Conservation (phyloP, 2,113 vertebrate species). For the Phaethornis superciliosus region DNA sequence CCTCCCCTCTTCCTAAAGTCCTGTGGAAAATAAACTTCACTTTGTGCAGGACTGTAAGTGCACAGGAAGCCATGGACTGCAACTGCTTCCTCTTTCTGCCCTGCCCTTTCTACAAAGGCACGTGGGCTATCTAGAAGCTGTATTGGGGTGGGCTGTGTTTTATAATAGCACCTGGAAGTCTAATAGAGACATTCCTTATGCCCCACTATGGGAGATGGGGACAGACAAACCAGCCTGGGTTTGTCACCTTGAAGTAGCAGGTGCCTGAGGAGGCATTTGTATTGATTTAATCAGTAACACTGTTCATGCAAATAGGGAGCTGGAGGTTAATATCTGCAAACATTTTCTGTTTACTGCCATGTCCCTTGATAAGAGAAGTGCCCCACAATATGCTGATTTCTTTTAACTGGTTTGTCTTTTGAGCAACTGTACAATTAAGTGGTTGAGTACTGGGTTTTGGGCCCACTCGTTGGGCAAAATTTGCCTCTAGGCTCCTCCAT, state of each 20-base stretch:
- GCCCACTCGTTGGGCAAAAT: not conserved
- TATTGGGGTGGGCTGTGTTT: not conserved
- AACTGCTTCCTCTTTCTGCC: not conserved
- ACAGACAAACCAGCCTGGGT: not conserved
- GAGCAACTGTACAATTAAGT: not conserved
- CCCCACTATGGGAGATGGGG: not conserved
- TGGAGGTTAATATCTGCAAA: not conserved
- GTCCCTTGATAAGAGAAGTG: not conserved
- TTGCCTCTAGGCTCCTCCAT: not conserved
- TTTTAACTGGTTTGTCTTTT: not conserved
- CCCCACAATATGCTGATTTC: not conserved
- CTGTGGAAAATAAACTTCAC: not conserved
- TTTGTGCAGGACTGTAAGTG: not conserved
- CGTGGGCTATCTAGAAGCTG: not conserved
- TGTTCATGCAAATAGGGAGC: not conserved
- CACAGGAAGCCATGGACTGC: not conserved
- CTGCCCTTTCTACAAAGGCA: not conserved
- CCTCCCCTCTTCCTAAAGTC: not conserved
- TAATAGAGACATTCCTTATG: not conserved
- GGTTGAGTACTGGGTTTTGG: not conserved
- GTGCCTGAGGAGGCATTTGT: not conserved
- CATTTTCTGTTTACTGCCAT: not conserved
- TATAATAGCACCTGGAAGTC: not conserved
- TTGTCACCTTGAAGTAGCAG: not conserved
- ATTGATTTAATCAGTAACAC: not conserved